Evolutionary conservation across 2,113 vertebrate genomes (phyloP), one percentile per base, ranked within the genome.

Genomic region (Sceloporus tristichus): DNA sequence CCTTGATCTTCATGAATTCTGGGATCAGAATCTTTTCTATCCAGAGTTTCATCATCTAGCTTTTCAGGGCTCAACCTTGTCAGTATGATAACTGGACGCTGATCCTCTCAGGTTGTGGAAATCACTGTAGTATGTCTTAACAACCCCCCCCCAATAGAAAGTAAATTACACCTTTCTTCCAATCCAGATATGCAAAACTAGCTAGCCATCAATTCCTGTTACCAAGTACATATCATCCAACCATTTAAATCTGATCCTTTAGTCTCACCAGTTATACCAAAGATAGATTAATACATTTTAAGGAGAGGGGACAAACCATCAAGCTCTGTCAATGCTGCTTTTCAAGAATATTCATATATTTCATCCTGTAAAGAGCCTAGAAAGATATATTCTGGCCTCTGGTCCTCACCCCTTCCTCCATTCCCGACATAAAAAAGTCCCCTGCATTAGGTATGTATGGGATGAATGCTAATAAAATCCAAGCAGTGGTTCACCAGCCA

Each of bases 401-500:
- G 4, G 90, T 91, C 82, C 11, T 80, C 91, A 92, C 85, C 91
- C 92, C 88, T 86, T 86, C 2, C 27, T 53, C 27, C 9, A 9
- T 23, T 53, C 59, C 40, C 62, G 76, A 40, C 79, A 18, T 3
- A 5, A 16, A 48, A 18, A 54, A 16, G 93, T 94, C 91, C 62
- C 18, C 27, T 92, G 85, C 65, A 85, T 53, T 91, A 68, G 88
- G 90, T 78, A 88, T 85, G 85, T 79, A 0, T 53, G 90, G 94
- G 94, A 92, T 85, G 91, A 40, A 70, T 16, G 66, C 89, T 95
- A 94, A 90, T 92, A 90, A 95, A 93, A 92, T 85, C 93, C 73
- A 94, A 94, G 34, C 85, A 94, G 88, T 90, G 2, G 93, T 85
- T 91, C 87, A 86, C 94, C 93, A 94, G 93, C 92, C 94, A 68